Evolutionary conservation across 2,797 vertebrate species (phyloP).

Genomic region (Rhinogobio ventralis): DNA sequence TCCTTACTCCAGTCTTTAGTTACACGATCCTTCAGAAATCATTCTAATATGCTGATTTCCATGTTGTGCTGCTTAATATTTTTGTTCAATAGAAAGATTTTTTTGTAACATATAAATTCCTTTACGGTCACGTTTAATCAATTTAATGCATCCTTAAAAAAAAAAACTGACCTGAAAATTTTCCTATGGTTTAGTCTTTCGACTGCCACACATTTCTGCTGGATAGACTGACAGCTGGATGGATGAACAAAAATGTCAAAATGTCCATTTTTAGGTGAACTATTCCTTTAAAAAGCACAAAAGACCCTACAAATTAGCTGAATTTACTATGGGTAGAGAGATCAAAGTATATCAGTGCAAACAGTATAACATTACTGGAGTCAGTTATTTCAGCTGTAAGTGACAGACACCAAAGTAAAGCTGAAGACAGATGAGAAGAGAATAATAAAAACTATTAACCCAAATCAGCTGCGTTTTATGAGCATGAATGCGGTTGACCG

Average conservation of each 20-base stretch:
- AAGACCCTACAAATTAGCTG: neutral
- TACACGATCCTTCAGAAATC: neutral
- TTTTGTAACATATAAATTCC: neutral
- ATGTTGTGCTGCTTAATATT: neutral
- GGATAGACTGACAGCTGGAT: too few relatives aligned
- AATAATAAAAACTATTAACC: conserved; percentile 29
- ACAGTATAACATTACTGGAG: neutral
- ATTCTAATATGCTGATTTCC: neutral
- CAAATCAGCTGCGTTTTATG: neutral
- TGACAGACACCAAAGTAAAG: conserved; percentile 12
- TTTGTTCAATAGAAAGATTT: neutral
- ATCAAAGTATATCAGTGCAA: conserved; percentile 7
- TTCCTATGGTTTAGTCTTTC: too few relatives aligned
- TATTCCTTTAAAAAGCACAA: neutral
- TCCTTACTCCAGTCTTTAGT: neutral
- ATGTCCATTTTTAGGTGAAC: neutral
- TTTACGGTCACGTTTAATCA: neutral
- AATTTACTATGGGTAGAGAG: neutral
- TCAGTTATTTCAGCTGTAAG: conserved; percentile 30
- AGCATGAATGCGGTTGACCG: conserved; percentile 17
- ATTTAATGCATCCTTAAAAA: neutral
- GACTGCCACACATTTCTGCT: too few relatives aligned
- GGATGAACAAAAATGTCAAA: neutral
- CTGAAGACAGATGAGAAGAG: neutral
- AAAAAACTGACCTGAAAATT: too few relatives aligned